Evolutionary conservation across 2,888 invertebrate genomes (phyloP).

Genomic region (Buathra laborator): DNA sequence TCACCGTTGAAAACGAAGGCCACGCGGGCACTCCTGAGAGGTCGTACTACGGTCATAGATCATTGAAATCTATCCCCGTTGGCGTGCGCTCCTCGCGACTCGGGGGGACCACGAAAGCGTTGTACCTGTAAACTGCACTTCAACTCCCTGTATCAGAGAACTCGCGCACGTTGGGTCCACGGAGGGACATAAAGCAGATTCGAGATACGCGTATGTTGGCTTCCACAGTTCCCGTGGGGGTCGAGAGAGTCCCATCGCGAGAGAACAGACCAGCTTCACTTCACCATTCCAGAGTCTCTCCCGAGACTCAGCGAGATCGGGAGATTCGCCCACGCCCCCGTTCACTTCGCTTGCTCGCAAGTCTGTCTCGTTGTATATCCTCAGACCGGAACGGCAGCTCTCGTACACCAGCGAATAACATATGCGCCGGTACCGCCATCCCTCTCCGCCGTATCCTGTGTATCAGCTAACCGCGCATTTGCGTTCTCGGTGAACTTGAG

Average conservation of each 20-base stretch:
- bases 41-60: conserved; percentile 74
- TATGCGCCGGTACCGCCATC: conserved; percentile 33
- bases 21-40: conserved; percentile 34
- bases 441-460: conserved; percentile 34
- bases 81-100: conserved; percentile 48
- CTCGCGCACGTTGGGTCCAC: conserved; percentile 71
- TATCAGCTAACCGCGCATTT: conserved; percentile 54
- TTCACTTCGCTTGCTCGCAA: conserved; percentile 57
- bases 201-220: conserved; percentile 78
- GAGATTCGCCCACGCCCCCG: conserved; percentile 82
- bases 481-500: conserved; percentile 37
- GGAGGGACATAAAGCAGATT: conserved; percentile 82
- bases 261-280: conserved; percentile 34
- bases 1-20: conserved; percentile 12
- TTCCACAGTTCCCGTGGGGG: conserved; percentile 80
- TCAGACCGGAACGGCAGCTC: conserved; percentile 51
- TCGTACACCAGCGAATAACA: conserved; percentile 34
- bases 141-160: conserved; percentile 21
- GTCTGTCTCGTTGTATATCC: conserved; percentile 44
- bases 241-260: conserved; percentile 66
- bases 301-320: conserved; percentile 75
- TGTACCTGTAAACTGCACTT: conserved; percentile 72
- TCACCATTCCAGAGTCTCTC: conserved; percentile 62
- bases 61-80: conserved; percentile 80
- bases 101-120: conserved; percentile 70